Conservation (phyloP, 2,888 invertebrate genomes). For the Synergus laeviventris region DNA sequence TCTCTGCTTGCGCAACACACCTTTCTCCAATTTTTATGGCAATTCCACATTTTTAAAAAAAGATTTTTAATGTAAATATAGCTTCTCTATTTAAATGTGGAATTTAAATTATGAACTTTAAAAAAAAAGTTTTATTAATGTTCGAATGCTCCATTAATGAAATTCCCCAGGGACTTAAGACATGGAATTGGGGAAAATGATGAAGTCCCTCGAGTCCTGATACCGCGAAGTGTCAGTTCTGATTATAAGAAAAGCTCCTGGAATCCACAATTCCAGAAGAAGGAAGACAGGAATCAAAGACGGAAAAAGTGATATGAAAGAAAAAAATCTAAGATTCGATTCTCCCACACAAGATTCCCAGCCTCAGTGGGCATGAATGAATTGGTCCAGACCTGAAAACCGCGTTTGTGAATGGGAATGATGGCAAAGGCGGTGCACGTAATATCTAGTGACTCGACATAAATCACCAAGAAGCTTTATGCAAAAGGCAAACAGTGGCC, state of each 20-base stretch:
- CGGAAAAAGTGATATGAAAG: conserved; percentile 38
- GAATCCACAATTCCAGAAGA: conserved; percentile 34
- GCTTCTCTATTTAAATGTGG: no score
- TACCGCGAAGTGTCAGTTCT: conserved; percentile 24
- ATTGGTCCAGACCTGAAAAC: conserved; percentile 53
- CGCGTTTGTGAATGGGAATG: conserved; percentile 52
- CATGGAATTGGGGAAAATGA: background rate
- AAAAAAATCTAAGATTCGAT: conserved; percentile 41
- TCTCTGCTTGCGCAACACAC: background rate
- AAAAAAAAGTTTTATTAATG: no score
- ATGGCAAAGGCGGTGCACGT: conserved; percentile 49
- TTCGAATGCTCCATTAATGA: background rate
- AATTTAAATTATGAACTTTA: no score
- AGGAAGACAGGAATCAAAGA: conserved; percentile 34
- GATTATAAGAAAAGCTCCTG: background rate
- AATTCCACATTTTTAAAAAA: background rate
- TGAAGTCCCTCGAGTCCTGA: conserved; percentile 1
- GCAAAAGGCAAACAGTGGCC: conserved; percentile 69
- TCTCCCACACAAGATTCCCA: conserved; percentile 49
- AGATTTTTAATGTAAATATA: background rate
- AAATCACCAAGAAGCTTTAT: conserved; percentile 71
- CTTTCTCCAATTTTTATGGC: background rate
- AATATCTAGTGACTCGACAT: conserved; percentile 62
- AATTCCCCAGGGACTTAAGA: background rate
- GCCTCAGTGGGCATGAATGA: conserved; percentile 59